Conservation (phyloP, 2,113 vertebrate species). For the Prolemur simus region DNA sequence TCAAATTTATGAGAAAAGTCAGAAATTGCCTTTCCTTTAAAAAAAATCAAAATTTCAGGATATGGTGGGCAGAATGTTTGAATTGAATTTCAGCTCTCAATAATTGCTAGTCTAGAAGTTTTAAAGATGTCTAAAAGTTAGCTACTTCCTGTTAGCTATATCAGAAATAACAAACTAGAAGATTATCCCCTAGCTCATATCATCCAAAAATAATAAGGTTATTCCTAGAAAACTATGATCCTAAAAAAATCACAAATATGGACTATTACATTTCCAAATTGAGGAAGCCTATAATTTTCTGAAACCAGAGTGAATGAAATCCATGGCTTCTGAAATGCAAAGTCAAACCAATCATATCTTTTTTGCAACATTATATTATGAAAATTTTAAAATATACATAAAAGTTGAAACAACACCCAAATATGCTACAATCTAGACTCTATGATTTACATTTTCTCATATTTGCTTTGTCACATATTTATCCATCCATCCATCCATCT, state of each 20-base stretch:
- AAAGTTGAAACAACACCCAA: background rate
- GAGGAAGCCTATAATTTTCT: constrained; percentile 33
- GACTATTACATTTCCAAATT: constrained; percentile 6
- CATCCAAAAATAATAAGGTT: constrained; percentile 18
- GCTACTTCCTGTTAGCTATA: constrained; percentile 32
- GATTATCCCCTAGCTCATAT: constrained; percentile 6
- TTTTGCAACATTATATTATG: background rate
- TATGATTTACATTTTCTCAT: background rate
- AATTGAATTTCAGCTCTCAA: constrained; percentile 77
- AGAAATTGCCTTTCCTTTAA: constrained; percentile 76
- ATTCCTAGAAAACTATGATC: constrained; percentile 40
- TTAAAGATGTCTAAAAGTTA: constrained; percentile 72
- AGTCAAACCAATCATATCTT: constrained; percentile 25
- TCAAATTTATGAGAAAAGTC: constrained; percentile 79
- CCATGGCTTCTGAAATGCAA: constrained; percentile 14
- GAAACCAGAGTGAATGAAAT: constrained; percentile 32
- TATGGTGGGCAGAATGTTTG: constrained; percentile 73
- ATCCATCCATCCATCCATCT: background rate
- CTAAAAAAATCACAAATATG: constrained; percentile 52
- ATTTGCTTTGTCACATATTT: background rate
- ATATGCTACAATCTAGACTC: background rate
- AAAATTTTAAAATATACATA: constrained; percentile 33
- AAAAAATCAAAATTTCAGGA: constrained; percentile 74
- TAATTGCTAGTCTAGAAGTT: constrained; percentile 77
- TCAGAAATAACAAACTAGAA: constrained; percentile 37